Evolutionary conservation across 2,113 vertebrate species (phyloP).

Genomic region (Sphaerodactylus townsendi): DNA sequence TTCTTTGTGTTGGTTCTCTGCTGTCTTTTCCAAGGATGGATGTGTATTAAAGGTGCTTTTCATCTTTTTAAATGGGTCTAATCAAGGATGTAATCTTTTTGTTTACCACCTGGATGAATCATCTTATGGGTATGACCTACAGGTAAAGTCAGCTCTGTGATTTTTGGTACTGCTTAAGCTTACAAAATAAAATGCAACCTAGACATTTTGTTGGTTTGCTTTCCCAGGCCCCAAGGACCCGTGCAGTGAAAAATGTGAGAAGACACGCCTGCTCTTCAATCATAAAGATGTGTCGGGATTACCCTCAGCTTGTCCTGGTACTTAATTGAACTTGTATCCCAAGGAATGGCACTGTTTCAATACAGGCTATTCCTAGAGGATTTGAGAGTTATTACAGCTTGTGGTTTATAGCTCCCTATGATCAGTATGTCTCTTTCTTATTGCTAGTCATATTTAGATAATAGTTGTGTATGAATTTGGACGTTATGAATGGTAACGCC

Average conservation of each 20-base stretch:
- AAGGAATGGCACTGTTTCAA: background rate
- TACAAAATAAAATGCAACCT: background rate
- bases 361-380: slow-evolving; percentile 14
- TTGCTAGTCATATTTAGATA: background rate
- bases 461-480: background rate
- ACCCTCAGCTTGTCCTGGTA: slow-evolving; percentile 90
- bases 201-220: slow-evolving; percentile 49
- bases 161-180: background rate
- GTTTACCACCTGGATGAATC: slow-evolving; percentile 40
- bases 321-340: background rate
- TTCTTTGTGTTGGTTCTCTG: background rate
- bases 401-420: background rate
- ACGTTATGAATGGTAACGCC: background rate
- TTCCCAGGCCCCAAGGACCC: slow-evolving; percentile 85
- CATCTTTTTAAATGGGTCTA: background rate
- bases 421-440: background rate
- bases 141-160: background rate
- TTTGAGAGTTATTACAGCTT: slow-evolving; percentile 13
- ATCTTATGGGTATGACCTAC: background rate
- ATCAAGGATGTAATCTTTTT: background rate
- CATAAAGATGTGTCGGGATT: slow-evolving; percentile 95
- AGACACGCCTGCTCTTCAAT: slow-evolving; percentile 93
- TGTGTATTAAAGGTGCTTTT: background rate
- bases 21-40: background rate
- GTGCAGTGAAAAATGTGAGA: slow-evolving; percentile 92